These are phyloP conservation scores for Benitochromis conjunctus DNA, from an alignment of 2,113 vertebrate genomes.

Conservation along the genomic window DNA sequence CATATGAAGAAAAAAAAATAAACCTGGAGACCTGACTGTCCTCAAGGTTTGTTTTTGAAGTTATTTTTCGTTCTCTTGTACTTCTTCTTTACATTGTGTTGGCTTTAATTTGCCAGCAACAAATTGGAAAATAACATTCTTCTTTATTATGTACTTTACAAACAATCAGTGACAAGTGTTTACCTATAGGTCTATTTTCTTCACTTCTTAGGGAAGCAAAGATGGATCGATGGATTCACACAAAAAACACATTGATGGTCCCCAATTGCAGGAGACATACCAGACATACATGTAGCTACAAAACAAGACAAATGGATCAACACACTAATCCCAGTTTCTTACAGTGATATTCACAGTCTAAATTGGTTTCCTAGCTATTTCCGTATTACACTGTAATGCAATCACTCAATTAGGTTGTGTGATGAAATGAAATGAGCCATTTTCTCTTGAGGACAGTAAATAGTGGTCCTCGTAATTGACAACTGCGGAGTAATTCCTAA, in stretches of 20 bases:
- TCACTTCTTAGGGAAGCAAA: not conserved
- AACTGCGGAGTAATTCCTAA: constrained; percentile 55
- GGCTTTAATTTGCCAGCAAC: not conserved
- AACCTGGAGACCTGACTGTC: not conserved
- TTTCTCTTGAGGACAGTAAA: constrained; percentile 66
- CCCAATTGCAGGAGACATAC: not conserved
- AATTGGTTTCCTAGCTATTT: constrained; percentile 57
- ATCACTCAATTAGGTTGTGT: constrained; percentile 65
- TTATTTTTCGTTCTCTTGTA: not conserved
- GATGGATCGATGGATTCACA: not conserved
- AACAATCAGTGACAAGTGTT: not conserved
- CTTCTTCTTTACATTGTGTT: not conserved
- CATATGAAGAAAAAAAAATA: constrained; percentile 6
- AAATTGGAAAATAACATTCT: not conserved
- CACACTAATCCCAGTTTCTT: constrained; percentile 31
- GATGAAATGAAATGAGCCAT: constrained; percentile 69
- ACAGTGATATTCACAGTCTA: constrained; percentile 55
- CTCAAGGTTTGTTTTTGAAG: not conserved
- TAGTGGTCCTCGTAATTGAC: constrained; percentile 59
- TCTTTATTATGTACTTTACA: not conserved
- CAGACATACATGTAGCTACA: constrained; percentile 33
- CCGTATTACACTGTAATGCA: constrained; percentile 52
- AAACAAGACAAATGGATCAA: constrained; percentile 23
- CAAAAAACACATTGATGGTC: not conserved
- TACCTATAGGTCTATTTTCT: not conserved